Base-by-base conservation (phyloP, 1,140 invertebrate genomes). In the Brachionus angularis region DNA sequence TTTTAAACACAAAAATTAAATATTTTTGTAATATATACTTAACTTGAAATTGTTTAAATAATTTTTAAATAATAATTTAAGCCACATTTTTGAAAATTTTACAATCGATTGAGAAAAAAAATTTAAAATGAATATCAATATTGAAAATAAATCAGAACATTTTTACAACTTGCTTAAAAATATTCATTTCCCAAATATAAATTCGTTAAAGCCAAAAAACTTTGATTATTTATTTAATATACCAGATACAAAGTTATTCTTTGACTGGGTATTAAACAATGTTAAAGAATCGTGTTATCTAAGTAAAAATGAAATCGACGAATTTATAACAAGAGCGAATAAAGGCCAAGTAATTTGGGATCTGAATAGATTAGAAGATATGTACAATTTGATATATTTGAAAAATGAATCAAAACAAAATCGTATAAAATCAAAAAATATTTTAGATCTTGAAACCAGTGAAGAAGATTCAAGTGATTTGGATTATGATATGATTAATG, bases 121-220 rank as follows among this genome's bases (percentile, higher is more conserved):
- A n/a, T n/a, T n/a, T n/a, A n/a, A n/a, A n/a, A n/a, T n/a, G 39
- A 42, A 42, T 3, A 39, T 39, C 3, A 39, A 12, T 1, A 58
- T 58, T 31, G 53, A 49, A 67, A 36, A 8, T 31, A 67, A 67
- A 23, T 67, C 62, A n/a, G 62, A 67, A 47, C 46, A 33, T 23
- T 67, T 67, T 4, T 67, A 31, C n/a, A 47, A 12, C 33, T 34
- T 67, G 36, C 36, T 67, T 18, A 67, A 46, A 47, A 23, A 67
- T 4, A 25, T n/a, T 16, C 34, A 50, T 36, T 67, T 25, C 10
- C 42, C 42, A n/a, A 16, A 34, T 12, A 21, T 18, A 47, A 34
- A 42, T 16, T 10, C 42, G 23, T 10, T 67, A 27, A 50, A 47
- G 33, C 62, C 62, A 1, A 67, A 36, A 34, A 67, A 12, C 27